Evolutionary conservation across 2,797 vertebrate genomes (phyloP).

Genomic region (Merluccius polli): DNA sequence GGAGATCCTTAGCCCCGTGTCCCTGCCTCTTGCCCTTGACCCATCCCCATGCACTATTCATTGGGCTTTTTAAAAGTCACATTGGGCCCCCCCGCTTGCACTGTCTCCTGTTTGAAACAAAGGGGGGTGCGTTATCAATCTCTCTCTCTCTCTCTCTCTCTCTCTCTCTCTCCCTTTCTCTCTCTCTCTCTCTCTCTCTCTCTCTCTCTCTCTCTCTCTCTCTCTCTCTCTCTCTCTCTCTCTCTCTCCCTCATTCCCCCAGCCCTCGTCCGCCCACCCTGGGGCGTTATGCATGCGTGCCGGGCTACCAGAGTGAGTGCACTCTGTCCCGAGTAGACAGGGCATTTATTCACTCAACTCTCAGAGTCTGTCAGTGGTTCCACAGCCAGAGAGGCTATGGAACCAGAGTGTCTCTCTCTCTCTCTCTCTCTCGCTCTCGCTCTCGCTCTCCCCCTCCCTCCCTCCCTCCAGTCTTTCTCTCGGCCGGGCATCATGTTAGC

Average conservation of each 20-base stretch:
- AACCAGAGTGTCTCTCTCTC: slow-evolving; percentile 53
- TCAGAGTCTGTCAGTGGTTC: slow-evolving; percentile 63
- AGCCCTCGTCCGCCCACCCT: slow-evolving; percentile 35
- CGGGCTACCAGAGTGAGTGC: slow-evolving; percentile 66
- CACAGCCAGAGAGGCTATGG: slow-evolving; percentile 52
- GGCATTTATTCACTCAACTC: slow-evolving; percentile 73
- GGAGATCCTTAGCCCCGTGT: slow-evolving; percentile 65
- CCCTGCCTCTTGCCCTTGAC: slow-evolving; percentile 69
- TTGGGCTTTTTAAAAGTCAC: slow-evolving; percentile 72
- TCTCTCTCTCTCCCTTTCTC: slow-evolving; percentile 67
- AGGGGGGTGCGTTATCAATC: slow-evolving; percentile 69
- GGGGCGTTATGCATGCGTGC: slow-evolving; percentile 71
- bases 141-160: slow-evolving; percentile 71
- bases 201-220: slow-evolving; percentile 68
- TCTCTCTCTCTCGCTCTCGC: slow-evolving; percentile 35
- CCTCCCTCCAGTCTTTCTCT: slow-evolving; percentile 49
- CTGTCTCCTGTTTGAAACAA: slow-evolving; percentile 64
- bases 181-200: slow-evolving; percentile 72
- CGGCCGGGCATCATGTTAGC: slow-evolving; percentile 53
- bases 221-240: slow-evolving; percentile 71
- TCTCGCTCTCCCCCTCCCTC: not conserved
- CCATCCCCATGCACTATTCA: slow-evolving; percentile 73
- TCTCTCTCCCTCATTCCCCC: slow-evolving; percentile 46
- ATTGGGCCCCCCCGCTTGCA: slow-evolving; percentile 64
- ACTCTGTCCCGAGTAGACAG: slow-evolving; percentile 66